A percentile compares a stretch with the other conserved stretches of the same genome.
These are phyloP conservation scores for Drosophila pegasa DNA, from an alignment of 2,888 invertebrate species.

Conservation along the genomic window DNA sequence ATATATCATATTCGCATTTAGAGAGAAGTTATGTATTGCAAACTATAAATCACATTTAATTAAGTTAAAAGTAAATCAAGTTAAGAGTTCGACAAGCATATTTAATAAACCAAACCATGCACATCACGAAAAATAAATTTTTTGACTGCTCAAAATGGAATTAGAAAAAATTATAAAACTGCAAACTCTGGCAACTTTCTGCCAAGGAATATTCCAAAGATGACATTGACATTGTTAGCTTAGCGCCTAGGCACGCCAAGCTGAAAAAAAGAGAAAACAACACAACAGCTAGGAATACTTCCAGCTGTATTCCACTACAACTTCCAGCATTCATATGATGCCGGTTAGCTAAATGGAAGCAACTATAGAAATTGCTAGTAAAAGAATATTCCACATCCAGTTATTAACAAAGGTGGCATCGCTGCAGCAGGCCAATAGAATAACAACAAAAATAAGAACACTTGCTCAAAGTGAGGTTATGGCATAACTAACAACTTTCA, in stretches of 20 bases:
- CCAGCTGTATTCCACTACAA: too few species aligned
- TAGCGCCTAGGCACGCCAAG: too few species aligned
- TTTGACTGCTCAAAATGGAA: too few species aligned
- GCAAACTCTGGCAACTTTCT: neutral
- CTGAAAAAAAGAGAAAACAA: neutral
- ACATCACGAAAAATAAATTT: constrained; percentile 15
- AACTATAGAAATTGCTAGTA: neutral
- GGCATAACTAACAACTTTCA: neutral
- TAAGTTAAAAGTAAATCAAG: constrained; percentile 6
- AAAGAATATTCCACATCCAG: neutral
- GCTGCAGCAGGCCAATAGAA: neutral
- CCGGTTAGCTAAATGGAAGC: neutral
- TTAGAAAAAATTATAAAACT: too few species aligned
- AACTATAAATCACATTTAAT: constrained; percentile 12
- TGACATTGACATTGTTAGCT: neutral
- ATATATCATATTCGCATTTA: constrained; percentile 24
- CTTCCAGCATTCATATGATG: too few species aligned
- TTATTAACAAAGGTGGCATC: neutral
- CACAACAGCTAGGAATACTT: neutral
- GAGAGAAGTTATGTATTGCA: constrained; percentile 17
- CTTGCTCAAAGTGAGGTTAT: constrained; percentile 22
- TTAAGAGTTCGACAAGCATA: constrained; percentile 6
- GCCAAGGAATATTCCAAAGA: neutral
- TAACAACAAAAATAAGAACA: neutral
- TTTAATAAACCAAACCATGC: constrained; percentile 32